Percentiles rank a stretch among this genome's conserved stretches.
These are phyloP conservation scores for Rhingia campestris DNA, from an alignment of 2,888 invertebrate species.

Conservation along the genomic window DNA sequence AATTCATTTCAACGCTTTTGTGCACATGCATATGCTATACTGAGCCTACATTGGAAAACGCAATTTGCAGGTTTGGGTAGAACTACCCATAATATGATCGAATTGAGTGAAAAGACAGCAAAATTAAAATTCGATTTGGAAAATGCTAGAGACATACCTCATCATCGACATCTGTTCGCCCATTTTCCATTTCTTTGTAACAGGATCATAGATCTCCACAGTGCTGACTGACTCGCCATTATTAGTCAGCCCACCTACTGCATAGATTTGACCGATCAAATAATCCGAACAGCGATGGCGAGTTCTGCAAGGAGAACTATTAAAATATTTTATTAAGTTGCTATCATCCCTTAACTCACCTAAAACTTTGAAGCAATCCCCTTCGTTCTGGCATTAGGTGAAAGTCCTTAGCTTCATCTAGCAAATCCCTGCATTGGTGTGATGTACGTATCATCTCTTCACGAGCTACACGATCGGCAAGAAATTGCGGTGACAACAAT, in stretches of 20 bases:
- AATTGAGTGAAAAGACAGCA: too few relatives aligned
- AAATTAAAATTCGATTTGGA: too few relatives aligned
- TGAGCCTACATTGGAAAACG: too few relatives aligned
- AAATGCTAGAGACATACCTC: conserved; percentile 76
- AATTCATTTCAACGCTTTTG: too few relatives aligned
- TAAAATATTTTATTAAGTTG: not conserved
- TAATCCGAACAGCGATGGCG: conserved; percentile 89
- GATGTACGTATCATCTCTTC: conserved; percentile 90
- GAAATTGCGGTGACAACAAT: conserved; percentile 90
- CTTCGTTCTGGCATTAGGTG: conserved; percentile 93
- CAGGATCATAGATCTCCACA: conserved; percentile 92
- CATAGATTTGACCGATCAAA: conserved; percentile 91
- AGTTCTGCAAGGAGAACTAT: conserved; percentile 83
- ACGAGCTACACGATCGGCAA: conserved; percentile 91
- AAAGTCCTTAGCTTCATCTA: conserved; percentile 94
- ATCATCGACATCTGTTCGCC: conserved; percentile 93
- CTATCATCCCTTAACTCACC: conserved; percentile 62
- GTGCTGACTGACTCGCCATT: conserved; percentile 92
- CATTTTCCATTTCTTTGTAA: conserved; percentile 87
- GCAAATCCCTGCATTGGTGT: conserved; percentile 91
- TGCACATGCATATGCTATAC: too few relatives aligned
- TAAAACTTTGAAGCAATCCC: conserved; percentile 89
- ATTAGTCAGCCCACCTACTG: conserved; percentile 92
- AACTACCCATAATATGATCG: too few relatives aligned
- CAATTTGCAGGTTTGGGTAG: too few relatives aligned